Percentiles rank a stretch among this genome's conserved stretches.
phyloP scores from a whole-genome alignment of 2,888 invertebrate genomes.

The Oxytorus armatus region DNA sequence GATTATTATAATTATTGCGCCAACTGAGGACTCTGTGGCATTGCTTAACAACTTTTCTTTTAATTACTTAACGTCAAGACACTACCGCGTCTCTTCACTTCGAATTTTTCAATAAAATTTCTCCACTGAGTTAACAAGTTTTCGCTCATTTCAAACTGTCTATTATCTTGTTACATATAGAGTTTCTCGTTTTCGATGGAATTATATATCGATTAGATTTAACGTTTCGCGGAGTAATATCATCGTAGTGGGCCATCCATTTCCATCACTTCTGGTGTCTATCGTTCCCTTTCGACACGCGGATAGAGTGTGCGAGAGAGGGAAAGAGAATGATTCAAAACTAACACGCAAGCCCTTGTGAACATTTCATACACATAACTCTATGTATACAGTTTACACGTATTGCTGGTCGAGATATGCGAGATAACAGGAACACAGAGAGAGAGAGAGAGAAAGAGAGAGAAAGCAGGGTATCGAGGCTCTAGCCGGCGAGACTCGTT shows the following conservation, averaged over 20 bases:
- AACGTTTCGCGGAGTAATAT: conserved; percentile 36
- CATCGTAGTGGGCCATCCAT: conserved; percentile 43
- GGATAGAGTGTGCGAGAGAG: background rate
- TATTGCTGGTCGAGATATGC: conserved; percentile 51
- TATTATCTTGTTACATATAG: background rate
- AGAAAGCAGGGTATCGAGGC: conserved; percentile 55
- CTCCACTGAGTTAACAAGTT: conserved; percentile 11
- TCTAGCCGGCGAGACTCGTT: conserved; percentile 59
- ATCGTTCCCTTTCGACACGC: conserved; percentile 48
- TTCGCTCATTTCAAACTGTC: background rate
- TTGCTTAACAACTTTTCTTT: too few species aligned
- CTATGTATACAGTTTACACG: conserved; percentile 17
- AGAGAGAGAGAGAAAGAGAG: too few species aligned
- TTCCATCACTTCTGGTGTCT: conserved; percentile 47
- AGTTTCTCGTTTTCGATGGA: background rate
- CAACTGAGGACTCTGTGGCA: too few species aligned
- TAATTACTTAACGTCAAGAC: too few species aligned
- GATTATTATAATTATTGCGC: too few species aligned
- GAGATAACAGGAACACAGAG: conserved; percentile 51
- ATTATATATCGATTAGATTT: conserved; percentile 41
- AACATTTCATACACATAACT: conserved; percentile 14
- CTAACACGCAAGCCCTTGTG: conserved; percentile 47
- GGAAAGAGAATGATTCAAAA: conserved; percentile 6
- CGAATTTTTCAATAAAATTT: too few species aligned
- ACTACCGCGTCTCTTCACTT: too few species aligned